Percentiles rank a stretch among this genome's conserved stretches.
Evolutionary conservation across 92 coral and sea anemone species (phyloP).

Genomic region (Scolanthus callimorphus): DNA sequence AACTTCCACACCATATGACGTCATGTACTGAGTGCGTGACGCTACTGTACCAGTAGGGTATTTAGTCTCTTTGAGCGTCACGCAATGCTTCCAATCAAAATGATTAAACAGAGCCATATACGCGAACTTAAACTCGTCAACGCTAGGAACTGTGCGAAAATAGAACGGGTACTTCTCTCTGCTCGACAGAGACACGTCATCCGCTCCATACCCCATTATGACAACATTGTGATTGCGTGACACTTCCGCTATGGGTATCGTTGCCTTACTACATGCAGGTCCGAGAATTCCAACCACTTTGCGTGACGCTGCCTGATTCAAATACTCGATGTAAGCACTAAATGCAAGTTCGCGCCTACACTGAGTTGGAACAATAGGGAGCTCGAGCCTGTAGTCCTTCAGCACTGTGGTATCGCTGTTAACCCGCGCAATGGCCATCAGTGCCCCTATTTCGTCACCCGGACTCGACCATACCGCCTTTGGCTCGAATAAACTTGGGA

Average conservation of each 20-base stretch:
- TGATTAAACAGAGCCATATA: slow-evolving; percentile 47
- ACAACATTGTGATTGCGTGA: slow-evolving; percentile 60
- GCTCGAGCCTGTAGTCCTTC: slow-evolving; percentile 26
- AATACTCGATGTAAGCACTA: slow-evolving; percentile 56
- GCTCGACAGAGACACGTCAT: slow-evolving; percentile 67
- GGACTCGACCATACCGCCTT: slow-evolving; percentile 80
- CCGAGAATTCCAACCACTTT: slow-evolving; percentile 67
- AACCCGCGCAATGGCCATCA: slow-evolving; percentile 57
- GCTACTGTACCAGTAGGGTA: slow-evolving; percentile 64
- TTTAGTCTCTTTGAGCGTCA: slow-evolving; percentile 55
- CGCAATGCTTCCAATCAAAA: slow-evolving; percentile 68
- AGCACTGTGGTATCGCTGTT: slow-evolving; percentile 47
- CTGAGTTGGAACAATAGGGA: slow-evolving; percentile 58
- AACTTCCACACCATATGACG: slow-evolving; percentile 48
- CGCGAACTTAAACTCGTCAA: slow-evolving; percentile 64
- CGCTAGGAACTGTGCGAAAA: slow-evolving; percentile 73
- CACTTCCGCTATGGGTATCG: slow-evolving; percentile 72
- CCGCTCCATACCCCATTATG: slow-evolving; percentile 80
- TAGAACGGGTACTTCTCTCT: slow-evolving; percentile 59
- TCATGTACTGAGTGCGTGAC: slow-evolving; percentile 66
- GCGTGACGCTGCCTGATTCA: slow-evolving; percentile 40
- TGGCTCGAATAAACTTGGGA: slow-evolving; percentile 61
- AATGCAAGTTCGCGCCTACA: slow-evolving; percentile 74
- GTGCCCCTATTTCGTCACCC: slow-evolving; percentile 77
- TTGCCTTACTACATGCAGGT: slow-evolving; percentile 76